Conservation (phyloP, 1,140 invertebrate genomes). For the Scaptomyza graminum region DNA sequence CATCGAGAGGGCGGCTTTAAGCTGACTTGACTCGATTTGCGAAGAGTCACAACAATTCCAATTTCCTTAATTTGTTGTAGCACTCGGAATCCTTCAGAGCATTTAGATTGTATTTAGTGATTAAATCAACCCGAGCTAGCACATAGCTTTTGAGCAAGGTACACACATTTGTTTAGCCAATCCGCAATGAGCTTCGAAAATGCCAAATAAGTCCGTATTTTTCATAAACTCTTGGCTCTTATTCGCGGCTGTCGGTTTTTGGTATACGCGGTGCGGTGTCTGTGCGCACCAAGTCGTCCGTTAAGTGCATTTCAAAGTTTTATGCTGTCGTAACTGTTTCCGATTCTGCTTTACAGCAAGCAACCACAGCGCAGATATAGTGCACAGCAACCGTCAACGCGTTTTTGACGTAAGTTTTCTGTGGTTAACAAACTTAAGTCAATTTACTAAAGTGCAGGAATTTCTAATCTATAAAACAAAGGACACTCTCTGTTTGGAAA, state of each 20-base stretch:
- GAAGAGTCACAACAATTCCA: neutral
- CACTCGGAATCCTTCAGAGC: no score
- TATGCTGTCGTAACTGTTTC: neutral
- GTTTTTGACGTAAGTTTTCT: constrained; percentile 1
- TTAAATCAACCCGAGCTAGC: no score
- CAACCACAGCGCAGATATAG: constrained; percentile 30
- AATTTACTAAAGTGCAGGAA: constrained; percentile 32
- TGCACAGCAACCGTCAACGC: neutral
- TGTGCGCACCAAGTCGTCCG: neutral
- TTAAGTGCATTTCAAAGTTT: constrained; percentile 41
- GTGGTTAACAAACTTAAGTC: constrained; percentile 41
- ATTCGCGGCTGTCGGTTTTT: constrained; percentile 17
- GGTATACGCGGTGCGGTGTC: neutral
- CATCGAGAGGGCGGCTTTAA: constrained; percentile 42
- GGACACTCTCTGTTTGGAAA: no score
- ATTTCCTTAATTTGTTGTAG: no score
- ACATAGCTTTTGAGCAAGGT: no score
- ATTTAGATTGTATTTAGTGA: no score
- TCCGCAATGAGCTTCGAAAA: constrained; percentile 43
- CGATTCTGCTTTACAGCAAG: neutral
- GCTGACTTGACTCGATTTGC: constrained; percentile 5
- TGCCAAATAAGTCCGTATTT: constrained; percentile 54
- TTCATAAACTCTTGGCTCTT: constrained; percentile 1
- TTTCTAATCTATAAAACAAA: neutral
- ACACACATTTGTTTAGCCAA: neutral